Evolutionary conservation across 2,113 vertebrate genomes (phyloP).

Genomic region (Crotalus viridis): DNA sequence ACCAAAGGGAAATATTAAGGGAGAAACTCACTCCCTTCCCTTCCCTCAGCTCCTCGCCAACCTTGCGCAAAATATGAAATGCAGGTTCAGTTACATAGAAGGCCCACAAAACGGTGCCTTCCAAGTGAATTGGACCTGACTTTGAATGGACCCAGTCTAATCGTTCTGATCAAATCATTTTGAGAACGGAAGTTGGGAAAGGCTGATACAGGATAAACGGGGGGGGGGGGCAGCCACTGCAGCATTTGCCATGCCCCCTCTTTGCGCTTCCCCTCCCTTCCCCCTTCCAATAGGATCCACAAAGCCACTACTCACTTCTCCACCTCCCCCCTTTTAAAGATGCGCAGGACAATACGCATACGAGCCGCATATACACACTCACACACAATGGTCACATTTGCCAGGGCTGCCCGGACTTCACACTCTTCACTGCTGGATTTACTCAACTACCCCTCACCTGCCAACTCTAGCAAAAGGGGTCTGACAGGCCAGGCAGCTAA

Average conservation of each 20-base stretch:
- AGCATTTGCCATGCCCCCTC: not conserved
- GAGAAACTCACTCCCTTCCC: not conserved
- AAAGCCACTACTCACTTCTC: not conserved
- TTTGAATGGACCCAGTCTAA: not conserved
- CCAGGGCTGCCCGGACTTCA: not conserved
- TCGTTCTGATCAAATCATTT: not conserved
- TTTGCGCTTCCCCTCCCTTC: not conserved
- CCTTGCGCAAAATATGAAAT: not conserved
- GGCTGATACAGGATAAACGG: not conserved
- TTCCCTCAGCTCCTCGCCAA: not conserved
- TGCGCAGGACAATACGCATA: slow-evolving; percentile 12
- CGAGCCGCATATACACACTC: not conserved
- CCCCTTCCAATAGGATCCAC: not conserved
- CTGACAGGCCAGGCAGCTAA: not conserved
- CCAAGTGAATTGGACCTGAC: not conserved
- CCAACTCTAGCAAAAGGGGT: not conserved
- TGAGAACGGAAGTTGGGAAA: not conserved
- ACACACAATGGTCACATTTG: not conserved
- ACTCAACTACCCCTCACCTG: not conserved
- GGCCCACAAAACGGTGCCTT: not conserved
- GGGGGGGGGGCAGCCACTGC: not conserved
- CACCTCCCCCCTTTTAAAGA: not conserved
- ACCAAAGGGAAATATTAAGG: not conserved
- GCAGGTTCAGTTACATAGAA: not conserved
- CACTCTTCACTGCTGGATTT: not conserved